Evolutionary conservation across 23 tunicate genomes (phyloP).

Genomic region (Clavelina lepadiformis): DNA sequence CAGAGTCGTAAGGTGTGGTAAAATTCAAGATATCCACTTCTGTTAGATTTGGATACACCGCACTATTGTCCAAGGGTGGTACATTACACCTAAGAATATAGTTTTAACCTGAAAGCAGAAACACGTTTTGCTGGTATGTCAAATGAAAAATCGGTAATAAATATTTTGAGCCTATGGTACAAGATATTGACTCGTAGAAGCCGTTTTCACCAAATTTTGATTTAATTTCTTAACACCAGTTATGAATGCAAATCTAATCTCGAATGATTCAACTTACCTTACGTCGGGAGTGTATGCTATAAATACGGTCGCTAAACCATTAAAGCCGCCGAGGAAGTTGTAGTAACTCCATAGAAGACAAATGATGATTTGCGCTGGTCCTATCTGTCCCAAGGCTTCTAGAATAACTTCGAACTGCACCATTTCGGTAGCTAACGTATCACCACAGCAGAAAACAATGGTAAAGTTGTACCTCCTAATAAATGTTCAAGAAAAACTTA

Average conservation of each 20-base stretch:
- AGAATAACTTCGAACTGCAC: conserved; percentile 47
- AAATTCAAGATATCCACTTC: conserved; percentile 21
- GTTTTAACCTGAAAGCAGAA: background rate
- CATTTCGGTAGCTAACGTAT: no score
- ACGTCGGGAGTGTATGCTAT: conserved; percentile 33
- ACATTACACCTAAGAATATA: conserved; percentile 31
- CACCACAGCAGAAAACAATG: no score
- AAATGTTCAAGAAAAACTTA: no score
- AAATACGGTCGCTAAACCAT: conserved; percentile 55
- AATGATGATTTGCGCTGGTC: conserved; percentile 32
- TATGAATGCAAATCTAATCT: no score
- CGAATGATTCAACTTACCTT: no score
- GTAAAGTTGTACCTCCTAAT: no score
- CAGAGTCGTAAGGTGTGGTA: conserved; percentile 40
- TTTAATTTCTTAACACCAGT: no score
- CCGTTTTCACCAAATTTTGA: no score
- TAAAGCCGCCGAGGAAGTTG: conserved; percentile 33
- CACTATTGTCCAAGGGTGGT: conserved; percentile 40
- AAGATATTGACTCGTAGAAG: no score
- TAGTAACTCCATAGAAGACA: conserved; percentile 17
- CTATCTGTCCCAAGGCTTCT: conserved; percentile 32
- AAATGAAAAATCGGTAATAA: no score
- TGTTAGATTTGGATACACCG: conserved; percentile 16
- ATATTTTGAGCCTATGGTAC: no score
- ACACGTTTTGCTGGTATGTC: no score